Evolutionary conservation across 2,888 invertebrate species (phyloP), one percentile per base, ranked within the genome.

Genomic region (Neoaliturus tenellus): DNA sequence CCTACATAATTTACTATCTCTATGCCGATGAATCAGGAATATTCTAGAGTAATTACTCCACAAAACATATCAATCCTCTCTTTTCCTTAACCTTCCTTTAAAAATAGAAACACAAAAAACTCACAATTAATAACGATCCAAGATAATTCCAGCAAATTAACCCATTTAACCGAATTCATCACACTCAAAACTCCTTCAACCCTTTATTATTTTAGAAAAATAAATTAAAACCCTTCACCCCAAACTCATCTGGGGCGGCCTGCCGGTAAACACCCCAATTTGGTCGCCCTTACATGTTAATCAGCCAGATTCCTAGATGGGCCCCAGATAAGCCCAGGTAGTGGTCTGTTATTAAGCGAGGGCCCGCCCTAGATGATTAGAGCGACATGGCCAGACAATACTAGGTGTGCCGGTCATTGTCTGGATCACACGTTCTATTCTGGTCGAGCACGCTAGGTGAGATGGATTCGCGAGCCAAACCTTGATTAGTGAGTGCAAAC

Each of bases 361-460:
- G 67, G 6, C 39, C 71, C 62, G 62, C 71, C 71, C 71, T 35
- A 39, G 71, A 67, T 67, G 6, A 67, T 67, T 35, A 58, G 25
- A 33, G 31, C n/a, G 23, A 28, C 62, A 51, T 14, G 62, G 31
- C 23, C 67, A 71, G 71, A 71, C 71, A 71, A 71, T 71, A 71
- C 71, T 20, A 71, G 71, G 71, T 71, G 71, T 71, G 71, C 23
- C 20, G 35, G 39, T 67, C 71, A 71, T 71, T 71, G 71, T 71
- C 71, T 39, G 35, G n/a, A 14, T 71, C 71, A 71, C 71, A 71
- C 33, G 69, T 62, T 62, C 62, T 62, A 62, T 62, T 62, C 62
- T 62, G 10, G 31, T 14, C 28, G 6, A 1, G 14, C 62, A 62
- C 62, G 55, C 55, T 55, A 55, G 25, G 23, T 23, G 23, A n/a